Evolutionary conservation across 2,797 vertebrate genomes (phyloP).

Genomic region (Cynopterus sphinx): DNA sequence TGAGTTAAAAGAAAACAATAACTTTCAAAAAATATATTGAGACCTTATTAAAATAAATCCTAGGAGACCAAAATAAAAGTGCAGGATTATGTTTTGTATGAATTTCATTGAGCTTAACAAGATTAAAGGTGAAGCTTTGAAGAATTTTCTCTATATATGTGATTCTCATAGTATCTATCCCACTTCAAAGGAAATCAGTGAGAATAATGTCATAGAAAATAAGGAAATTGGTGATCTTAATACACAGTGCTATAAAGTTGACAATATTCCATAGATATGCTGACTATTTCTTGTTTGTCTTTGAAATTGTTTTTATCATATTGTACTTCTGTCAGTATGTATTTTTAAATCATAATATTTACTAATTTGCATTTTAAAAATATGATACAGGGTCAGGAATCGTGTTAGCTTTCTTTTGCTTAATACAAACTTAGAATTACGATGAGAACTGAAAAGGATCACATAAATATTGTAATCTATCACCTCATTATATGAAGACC

Average conservation of each 20-base stretch:
- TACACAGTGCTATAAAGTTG: neutral
- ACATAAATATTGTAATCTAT: neutral
- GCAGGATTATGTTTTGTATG: constrained; percentile 7
- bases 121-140: constrained; percentile 28
- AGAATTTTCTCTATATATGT: neutral
- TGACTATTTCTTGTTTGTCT: neutral
- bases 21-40: neutral
- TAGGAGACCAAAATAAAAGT: neutral
- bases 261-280: neutral
- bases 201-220: constrained; percentile 17
- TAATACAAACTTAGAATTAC: neutral
- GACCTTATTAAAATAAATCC: constrained; percentile 19
- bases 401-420: neutral
- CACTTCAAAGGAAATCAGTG: neutral
- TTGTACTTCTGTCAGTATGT: neutral
- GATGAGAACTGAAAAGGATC: neutral
- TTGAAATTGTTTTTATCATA: neutral
- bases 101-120: constrained; percentile 29
- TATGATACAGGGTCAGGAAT: neutral
- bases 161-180: neutral
- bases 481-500: neutral
- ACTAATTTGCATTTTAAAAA: neutral
- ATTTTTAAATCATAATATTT: neutral
- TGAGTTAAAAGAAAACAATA: constrained; percentile 17
- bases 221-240: neutral